Percentiles rank a stretch among this genome's conserved stretches.
Evolutionary conservation across 92 coral and sea anemone species (phyloP).

Genomic region (Siderastrea siderea): DNA sequence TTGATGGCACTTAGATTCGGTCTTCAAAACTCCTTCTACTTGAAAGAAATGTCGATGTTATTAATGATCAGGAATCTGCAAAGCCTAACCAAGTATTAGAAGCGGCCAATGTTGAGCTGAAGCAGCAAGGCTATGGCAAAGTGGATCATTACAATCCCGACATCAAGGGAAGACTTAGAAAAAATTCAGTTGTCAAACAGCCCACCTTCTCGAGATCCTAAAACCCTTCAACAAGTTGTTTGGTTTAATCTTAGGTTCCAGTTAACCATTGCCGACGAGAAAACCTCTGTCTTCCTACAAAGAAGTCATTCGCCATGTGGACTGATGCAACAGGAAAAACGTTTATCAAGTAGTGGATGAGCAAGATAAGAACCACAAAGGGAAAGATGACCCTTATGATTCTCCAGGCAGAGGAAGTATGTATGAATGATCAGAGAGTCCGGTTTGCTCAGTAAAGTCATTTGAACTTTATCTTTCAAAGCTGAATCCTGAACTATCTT

Average conservation of each 20-base stretch:
- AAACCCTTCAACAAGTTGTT: constrained; percentile 51
- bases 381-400: constrained; percentile 18
- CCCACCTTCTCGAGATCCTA: constrained; percentile 55
- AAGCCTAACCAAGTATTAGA: constrained; percentile 69
- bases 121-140: constrained; percentile 81
- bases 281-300: constrained; percentile 56
- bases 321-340: constrained; percentile 57
- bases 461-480: constrained; percentile 47
- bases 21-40: constrained; percentile 64
- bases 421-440: constrained; percentile 30
- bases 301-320: constrained; percentile 48
- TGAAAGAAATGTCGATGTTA: constrained; percentile 41
- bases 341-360: constrained; percentile 66
- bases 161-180: constrained; percentile 65
- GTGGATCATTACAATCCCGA: constrained; percentile 72
- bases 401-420: constrained; percentile 43
- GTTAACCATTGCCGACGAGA: constrained; percentile 61
- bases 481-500: constrained; percentile 52
- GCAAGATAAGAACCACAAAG: constrained; percentile 34
- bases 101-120: constrained; percentile 59
- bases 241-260: constrained; percentile 67
- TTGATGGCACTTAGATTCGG: constrained; percentile 68
- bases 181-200: constrained; percentile 66
- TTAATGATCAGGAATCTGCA: constrained; percentile 39
- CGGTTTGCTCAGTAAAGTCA: constrained; percentile 18